phyloP scores from a whole-genome alignment of 2,113 vertebrate genomes.

The Amblyornis subalaris region DNA sequence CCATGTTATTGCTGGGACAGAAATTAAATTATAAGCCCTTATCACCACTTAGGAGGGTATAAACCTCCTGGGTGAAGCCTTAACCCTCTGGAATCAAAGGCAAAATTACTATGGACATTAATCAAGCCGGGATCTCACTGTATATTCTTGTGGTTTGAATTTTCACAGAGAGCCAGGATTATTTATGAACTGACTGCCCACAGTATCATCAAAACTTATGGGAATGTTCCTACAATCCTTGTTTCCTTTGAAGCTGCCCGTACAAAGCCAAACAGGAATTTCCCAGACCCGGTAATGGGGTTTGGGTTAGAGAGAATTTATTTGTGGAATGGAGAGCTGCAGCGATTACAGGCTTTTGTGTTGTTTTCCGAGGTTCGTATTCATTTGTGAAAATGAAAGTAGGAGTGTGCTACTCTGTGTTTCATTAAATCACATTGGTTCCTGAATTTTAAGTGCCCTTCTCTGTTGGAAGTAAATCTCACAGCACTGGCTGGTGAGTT shows the following conservation, averaged over 20 bases:
- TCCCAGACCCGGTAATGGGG: not conserved
- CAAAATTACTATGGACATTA: not conserved
- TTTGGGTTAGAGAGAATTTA: not conserved
- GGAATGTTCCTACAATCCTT: not conserved
- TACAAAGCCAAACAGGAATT: not conserved
- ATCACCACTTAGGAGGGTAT: not conserved
- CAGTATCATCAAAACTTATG: not conserved
- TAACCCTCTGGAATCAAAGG: not conserved
- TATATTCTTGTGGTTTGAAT: not conserved
- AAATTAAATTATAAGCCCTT: conserved; percentile 32
- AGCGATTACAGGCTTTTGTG: not conserved
- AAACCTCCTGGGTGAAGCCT: not conserved
- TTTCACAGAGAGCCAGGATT: not conserved
- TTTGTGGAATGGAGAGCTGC: not conserved
- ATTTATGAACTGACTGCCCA: not conserved
- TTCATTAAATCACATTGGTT: conserved; percentile 39
- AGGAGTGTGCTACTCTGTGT: not conserved
- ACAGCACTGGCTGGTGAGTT: not conserved
- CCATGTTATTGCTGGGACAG: not conserved
- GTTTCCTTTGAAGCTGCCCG: not conserved
- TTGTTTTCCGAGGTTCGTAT: not conserved
- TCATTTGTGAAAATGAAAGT: not conserved
- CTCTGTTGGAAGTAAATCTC: conserved; percentile 7
- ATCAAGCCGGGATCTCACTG: not conserved
- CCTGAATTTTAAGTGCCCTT: conserved; percentile 18